Evolutionary conservation across 2,888 invertebrate species (phyloP).

Genomic region (Phengaris alcon): DNA sequence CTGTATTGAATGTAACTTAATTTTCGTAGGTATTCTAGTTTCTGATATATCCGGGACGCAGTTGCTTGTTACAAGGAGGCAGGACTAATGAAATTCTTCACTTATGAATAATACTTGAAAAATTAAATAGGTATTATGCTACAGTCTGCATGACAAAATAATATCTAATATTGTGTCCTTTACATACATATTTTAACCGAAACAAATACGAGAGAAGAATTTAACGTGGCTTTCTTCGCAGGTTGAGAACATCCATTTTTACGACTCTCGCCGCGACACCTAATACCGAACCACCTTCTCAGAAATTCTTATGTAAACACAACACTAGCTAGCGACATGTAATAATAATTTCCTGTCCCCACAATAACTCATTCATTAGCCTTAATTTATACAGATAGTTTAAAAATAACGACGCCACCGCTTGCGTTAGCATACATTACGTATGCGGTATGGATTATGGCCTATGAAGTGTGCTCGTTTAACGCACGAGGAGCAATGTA

Average conservation of each 20-base stretch:
- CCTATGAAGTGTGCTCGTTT: constrained; percentile 36
- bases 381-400: constrained; percentile 72
- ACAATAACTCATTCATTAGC: constrained; percentile 77
- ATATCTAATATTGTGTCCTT: no score
- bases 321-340: constrained; percentile 49
- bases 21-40: no score
- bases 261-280: constrained; percentile 13
- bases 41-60: no score
- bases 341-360: constrained; percentile 76
- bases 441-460: constrained; percentile 43
- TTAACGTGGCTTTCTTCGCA: background rate
- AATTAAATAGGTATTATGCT: no score
- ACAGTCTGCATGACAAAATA: no score
- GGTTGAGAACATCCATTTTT: background rate
- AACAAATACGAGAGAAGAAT: constrained; percentile 1
- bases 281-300: constrained; percentile 8
- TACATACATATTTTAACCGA: background rate
- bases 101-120: no score
- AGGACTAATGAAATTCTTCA: no score
- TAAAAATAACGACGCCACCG: constrained; percentile 37
- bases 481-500: constrained; percentile 49
- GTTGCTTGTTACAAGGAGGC: no score
- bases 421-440: background rate
- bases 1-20: no score
- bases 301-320: constrained; percentile 28